These are phyloP conservation scores for Diabrotica undecimpunctata DNA, from an alignment of 1,140 invertebrate species.

Conservation along the genomic window DNA sequence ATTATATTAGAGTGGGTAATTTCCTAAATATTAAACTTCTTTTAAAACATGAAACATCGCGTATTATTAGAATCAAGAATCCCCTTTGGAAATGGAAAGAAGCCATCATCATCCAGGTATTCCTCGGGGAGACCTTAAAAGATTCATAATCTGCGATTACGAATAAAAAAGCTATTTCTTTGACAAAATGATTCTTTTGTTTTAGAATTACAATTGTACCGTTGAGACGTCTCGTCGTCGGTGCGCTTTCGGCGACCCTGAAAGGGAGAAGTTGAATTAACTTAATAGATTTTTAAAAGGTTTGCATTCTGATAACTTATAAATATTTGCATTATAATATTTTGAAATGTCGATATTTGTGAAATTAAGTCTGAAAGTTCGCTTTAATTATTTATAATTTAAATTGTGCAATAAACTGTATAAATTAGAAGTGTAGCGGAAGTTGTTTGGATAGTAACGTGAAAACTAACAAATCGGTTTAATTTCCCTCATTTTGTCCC, in stretches of 20 bases:
- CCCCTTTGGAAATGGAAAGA: constrained; percentile 30
- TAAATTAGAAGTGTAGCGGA: too few species aligned
- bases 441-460: too few species aligned
- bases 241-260: too few species aligned
- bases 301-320: too few species aligned
- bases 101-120: constrained; percentile 40
- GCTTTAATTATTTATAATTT: too few species aligned
- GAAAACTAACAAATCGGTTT: too few species aligned
- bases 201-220: constrained; percentile 42
- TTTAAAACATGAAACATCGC: constrained; percentile 30
- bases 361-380: too few species aligned
- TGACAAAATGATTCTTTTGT: constrained; percentile 44
- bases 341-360: too few species aligned
- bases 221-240: constrained; percentile 29
- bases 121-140: constrained; percentile 41
- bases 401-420: too few species aligned
- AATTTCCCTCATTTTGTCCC: too few species aligned
- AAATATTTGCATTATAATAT: too few species aligned
- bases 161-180: constrained; percentile 43
- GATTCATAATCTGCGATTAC: constrained; percentile 46
- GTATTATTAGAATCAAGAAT: constrained; percentile 38
- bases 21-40: constrained; percentile 27
- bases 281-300: too few species aligned
- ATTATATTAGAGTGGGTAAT: constrained; percentile 26
- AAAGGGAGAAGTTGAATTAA: not conserved